These are phyloP conservation scores for Phrynosoma platyrhinos DNA, from an alignment of 2,113 vertebrate genomes.

Conservation along the genomic window DNA sequence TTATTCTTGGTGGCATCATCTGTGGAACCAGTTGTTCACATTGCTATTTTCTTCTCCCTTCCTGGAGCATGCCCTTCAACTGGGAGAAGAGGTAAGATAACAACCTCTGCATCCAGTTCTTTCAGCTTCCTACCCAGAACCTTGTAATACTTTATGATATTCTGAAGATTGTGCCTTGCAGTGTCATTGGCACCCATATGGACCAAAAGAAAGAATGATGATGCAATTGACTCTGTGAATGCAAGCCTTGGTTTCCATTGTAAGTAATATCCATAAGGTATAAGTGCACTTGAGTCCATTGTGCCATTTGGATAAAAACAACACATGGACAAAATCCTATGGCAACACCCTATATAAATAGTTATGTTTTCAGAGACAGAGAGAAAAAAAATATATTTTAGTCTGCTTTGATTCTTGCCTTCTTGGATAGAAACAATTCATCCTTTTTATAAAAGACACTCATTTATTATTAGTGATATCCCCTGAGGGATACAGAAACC, in stretches of 20 bases:
- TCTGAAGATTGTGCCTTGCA: too few species aligned
- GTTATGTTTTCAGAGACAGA: conserved; percentile 29
- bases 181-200: too few species aligned
- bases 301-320: background rate
- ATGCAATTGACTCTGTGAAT: background rate
- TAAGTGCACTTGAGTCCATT: too few species aligned
- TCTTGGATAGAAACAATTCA: conserved; percentile 27
- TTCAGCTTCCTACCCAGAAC: too few species aligned
- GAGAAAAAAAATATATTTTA: background rate
- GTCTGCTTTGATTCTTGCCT: conserved; percentile 25
- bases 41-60: too few species aligned
- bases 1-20: too few species aligned
- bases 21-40: too few species aligned
- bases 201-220: too few species aligned
- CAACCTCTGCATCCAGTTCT: too few species aligned
- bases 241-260: background rate
- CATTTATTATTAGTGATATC: conserved; percentile 52
- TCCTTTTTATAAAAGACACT: conserved; percentile 24
- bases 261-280: background rate
- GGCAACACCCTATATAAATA: background rate
- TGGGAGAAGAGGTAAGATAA: too few species aligned
- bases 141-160: too few species aligned
- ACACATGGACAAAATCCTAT: background rate
- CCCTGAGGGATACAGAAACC: conserved; percentile 36
- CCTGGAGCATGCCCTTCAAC: too few species aligned